Evolutionary conservation across 2,113 vertebrate genomes (phyloP), one percentile per base, ranked within the genome.

Genomic region (Lanius collurio): DNA sequence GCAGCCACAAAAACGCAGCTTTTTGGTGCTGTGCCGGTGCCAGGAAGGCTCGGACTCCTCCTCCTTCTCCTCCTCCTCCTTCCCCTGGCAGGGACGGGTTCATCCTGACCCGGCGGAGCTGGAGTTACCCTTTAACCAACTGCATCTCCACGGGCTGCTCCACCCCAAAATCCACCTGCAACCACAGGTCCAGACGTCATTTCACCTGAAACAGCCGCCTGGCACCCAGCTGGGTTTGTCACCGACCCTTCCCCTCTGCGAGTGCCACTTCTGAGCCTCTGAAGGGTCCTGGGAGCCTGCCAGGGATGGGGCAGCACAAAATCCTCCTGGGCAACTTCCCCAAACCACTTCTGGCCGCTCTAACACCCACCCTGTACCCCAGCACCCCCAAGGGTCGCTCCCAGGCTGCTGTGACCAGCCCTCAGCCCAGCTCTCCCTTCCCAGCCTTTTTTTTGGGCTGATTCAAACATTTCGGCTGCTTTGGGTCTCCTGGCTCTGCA

Each of bases 161-260:
- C 94, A 93, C 96, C 96, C 96, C 73, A 41, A 92, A 73, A 94
- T 95, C 60, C 94, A 96, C 94, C 95, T 95, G 92, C 96, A 92
- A 10, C 50, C 92, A n/a, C 90, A 83, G 62, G 31, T 5, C 44
- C 90, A 69, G 90, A 67, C 60, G 74, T 49, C 62, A 28, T 62
- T 94, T 81, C 83, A 71, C 71, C 87, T 56, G 10, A 20, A 90
- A 33, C 83, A 90, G 77, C 59, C 7, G 4, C 26, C 75, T 4
- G 42, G 47, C 55, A 2, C 30, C 26, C 31, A 11, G 68, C 59
- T 11, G 26, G 37, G 56, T 83, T 76, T 89, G 60, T 46, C 30
- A 57, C 39, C 4, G 0, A 65, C 16, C 50, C 69, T 19, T 39
- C 56, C 57, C 50, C 46, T 46, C 75, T 31, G 37, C 35, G 4